Conservation (phyloP, 2,888 invertebrate genomes). For the Aelia acuminata region DNA sequence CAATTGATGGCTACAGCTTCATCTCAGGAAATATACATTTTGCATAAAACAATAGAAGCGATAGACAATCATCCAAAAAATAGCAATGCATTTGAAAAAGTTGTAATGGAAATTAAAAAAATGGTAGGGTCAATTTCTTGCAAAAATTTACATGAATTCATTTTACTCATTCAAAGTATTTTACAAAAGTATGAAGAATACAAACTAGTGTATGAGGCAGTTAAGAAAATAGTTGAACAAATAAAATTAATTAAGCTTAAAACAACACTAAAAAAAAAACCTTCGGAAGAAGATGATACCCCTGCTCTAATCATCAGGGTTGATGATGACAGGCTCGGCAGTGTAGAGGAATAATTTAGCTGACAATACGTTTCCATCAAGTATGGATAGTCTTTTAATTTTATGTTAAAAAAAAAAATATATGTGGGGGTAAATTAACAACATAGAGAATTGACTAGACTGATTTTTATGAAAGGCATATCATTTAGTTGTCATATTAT, state of each 20-base stretch:
- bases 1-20: neutral
- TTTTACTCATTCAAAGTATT: slow-evolving; percentile 9
- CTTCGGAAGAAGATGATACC: neutral
- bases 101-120: neutral
- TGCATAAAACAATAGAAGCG: slow-evolving; percentile 1
- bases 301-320: neutral
- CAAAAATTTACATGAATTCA: slow-evolving; percentile 17
- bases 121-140: neutral
- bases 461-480: too few relatives aligned
- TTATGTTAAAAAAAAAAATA: too few relatives aligned
- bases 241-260: neutral
- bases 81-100: neutral
- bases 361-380: neutral
- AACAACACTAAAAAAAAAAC: neutral
- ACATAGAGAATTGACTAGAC: too few relatives aligned
- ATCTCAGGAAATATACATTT: slow-evolving; percentile 23
- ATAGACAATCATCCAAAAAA: neutral
- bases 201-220: neutral
- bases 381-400: too few relatives aligned
- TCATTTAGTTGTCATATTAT: too few relatives aligned
- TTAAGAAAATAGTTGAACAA: neutral
- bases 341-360: neutral
- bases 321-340: neutral
- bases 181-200: slow-evolving; percentile 29
- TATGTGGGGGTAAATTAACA: too few relatives aligned